Evolutionary conservation across 1,140 invertebrate genomes (phyloP).

Genomic region (Drosophila malerkotliana): DNA sequence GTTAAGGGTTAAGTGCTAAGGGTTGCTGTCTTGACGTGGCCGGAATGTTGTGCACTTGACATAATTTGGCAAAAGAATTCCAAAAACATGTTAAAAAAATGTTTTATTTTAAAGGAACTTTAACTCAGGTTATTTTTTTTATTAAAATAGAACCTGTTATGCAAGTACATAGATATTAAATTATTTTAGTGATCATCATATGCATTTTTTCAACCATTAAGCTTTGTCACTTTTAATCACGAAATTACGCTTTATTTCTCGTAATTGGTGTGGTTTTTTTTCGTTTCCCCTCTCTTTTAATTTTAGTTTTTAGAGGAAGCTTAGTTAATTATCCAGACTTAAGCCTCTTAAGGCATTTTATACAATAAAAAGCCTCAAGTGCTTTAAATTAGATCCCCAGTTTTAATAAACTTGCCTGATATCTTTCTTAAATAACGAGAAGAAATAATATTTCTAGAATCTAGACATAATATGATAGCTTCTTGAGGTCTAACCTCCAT

Average conservation of each 20-base stretch:
- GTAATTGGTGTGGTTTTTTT: background rate
- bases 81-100: conserved; percentile 9
- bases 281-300: background rate
- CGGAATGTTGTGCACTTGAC: conserved; percentile 31
- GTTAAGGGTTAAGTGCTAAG: background rate
- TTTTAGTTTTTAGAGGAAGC: background rate
- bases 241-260: conserved; percentile 11
- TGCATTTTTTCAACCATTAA: conserved; percentile 26
- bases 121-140: too few species aligned
- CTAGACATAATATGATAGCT: too few species aligned
- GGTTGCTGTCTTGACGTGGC: background rate
- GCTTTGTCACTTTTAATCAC: conserved; percentile 35
- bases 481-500: too few species aligned
- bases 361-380: background rate
- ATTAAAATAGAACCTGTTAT: too few species aligned
- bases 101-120: background rate
- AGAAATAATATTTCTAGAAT: too few species aligned
- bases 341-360: background rate
- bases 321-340: background rate
- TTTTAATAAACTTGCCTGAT: background rate
- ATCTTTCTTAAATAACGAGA: too few species aligned
- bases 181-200: conserved; percentile 12
- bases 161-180: background rate
- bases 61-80: conserved; percentile 13
- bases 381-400: background rate